Evolutionary conservation across 2,888 invertebrate species (phyloP), one percentile per base, ranked within the genome.

Genomic region (Alentia gelatinosa): DNA sequence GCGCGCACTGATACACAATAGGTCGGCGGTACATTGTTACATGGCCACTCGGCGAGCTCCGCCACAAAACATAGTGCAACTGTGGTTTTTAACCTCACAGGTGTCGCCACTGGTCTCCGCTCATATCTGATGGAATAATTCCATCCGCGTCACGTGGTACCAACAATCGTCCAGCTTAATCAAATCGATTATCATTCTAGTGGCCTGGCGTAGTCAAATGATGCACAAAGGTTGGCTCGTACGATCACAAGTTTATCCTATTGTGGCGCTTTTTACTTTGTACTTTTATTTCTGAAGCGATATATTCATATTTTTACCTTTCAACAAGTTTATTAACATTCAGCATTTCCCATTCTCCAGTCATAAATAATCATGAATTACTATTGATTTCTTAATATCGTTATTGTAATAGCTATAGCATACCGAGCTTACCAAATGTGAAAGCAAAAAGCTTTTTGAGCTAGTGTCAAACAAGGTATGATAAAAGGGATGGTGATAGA

Each of bases 1-100:
- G 68, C 68, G 68, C 68, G 30, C 68, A 68, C 12, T 68, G 68
- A 68, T 68, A 68, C 68, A 68, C 68, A 68, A 68, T 68, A 68
- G 30, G 12, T 12, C n/a, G 68, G 30, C 26, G 30, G 12, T 26
- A 30, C 68, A 68, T 68, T 68, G 68, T 68, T 68, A 68, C 68
- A n/a, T 15, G 30, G 4, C 68, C 30, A 68, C 68, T 68, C 68
- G 33, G 12, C 68, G 30, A 12, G 30, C 33, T 1, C 12, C 68
- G 26, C 68, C 68, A 68, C 68, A 68, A 68, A 68, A 68, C 68
- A 68, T 68, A 68, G 68, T 68, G 30, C 68, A 26, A 12, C 23
- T 56, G 3, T 56, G 3, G 56, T 56, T 56, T 42, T 56, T 56
- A n/a, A n/a, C n/a, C 56, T 4, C 26, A 68, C 68, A 68, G 68